Base-by-base conservation (phyloP, 64 coral and sea anemone species). In the Montipora foliosa region DNA sequence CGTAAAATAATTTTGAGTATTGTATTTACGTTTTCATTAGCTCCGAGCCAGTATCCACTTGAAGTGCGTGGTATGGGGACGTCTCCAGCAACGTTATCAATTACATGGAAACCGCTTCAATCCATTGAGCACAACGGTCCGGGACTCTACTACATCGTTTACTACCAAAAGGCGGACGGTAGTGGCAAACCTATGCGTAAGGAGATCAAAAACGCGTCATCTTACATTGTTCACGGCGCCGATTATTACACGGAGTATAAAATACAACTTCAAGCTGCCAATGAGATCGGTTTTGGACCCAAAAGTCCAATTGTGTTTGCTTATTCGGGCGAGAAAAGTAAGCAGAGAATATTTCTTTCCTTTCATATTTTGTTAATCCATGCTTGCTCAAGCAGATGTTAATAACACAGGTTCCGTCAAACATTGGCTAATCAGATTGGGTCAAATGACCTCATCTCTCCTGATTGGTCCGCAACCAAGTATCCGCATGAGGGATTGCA, bases 201-300 rank as follows among this genome's bases (percentile, higher is more conserved):
- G 5, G 93, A 89, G 15, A 84, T 97, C n/a, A 92, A 73, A 5
- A 87, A 82, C 12, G 91, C 68, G 48, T 84, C 59, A 1, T 83
- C 90, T 7, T 92, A 78, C 46, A 22, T 58, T 49, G 88, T 97
- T 25, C 60, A 10, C 10, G 96, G 96, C 2, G 77, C 89, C 1
- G 74, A 89, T 17, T 97, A 89, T 89, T 97, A 84, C 37, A 72
- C 70, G 8, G 79, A 97, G 62, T 95, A 95, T 67, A 90, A 57
- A 24, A 92, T 97, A 55, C 96, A 89, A 44, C 77, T 97, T 19
- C 93, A 97, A n/a, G 96, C 96, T 59, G 96, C 93, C 14, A 97
- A 97, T 37, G 68, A 14, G 13, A 64, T 60, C 48, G 96, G 96
- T 4, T 94, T 94, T 95, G 96, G 96, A 1, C 96, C 96, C 8